These are phyloP conservation scores for Xerus inauris DNA, from an alignment of 2,113 vertebrate genomes.

Conservation along the genomic window DNA sequence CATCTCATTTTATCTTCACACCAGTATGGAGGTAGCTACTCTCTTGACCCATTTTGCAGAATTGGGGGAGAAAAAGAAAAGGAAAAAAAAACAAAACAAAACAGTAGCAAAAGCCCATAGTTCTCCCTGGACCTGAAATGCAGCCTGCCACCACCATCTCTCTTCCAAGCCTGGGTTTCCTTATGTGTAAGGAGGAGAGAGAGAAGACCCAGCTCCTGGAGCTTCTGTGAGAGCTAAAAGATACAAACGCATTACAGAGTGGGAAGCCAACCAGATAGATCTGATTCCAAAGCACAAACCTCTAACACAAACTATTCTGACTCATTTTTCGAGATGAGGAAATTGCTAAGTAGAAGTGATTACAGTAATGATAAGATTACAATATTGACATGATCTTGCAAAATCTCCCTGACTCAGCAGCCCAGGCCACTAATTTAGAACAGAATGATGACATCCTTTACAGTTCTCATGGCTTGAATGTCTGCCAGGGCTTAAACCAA, in stretches of 20 bases:
- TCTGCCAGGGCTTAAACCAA: slow-evolving; percentile 24
- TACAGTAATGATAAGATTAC: not conserved
- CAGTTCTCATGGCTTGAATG: slow-evolving; percentile 6
- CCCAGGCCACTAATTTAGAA: not conserved
- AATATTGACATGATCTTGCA: not conserved
- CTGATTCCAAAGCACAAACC: not conserved
- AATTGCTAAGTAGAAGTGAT: slow-evolving; percentile 12
- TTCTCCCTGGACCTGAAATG: not conserved
- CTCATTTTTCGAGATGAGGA: slow-evolving; percentile 6
- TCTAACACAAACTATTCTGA: not conserved
- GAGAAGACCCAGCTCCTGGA: not conserved
- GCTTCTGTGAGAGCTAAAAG: not conserved
- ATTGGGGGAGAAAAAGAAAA: not conserved
- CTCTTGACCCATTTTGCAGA: not conserved
- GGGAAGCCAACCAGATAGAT: not conserved
- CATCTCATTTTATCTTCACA: not conserved
- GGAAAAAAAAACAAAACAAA: not conserved
- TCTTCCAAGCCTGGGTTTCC: not conserved
- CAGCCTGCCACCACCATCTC: not conserved
- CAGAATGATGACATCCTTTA: not conserved
- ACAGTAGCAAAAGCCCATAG: not conserved
- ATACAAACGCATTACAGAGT: not conserved
- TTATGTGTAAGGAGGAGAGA: not conserved
- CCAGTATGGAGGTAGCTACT: not conserved
- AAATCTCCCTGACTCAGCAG: slow-evolving; percentile 45